phyloP scores from a whole-genome alignment of 2,113 vertebrate genomes.

The Vidua macroura region DNA sequence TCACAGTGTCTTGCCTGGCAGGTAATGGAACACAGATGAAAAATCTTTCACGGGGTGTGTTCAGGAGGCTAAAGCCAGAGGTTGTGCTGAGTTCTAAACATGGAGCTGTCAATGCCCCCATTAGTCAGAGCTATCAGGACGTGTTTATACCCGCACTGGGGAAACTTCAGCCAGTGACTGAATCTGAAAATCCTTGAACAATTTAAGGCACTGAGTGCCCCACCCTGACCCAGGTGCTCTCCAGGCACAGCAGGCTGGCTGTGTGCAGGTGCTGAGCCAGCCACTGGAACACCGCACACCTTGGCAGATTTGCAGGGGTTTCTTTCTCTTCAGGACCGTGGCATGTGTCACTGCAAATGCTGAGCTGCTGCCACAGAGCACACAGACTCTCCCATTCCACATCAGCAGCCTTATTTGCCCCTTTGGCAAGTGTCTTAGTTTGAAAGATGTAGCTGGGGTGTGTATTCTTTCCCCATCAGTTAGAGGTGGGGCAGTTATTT shows the following conservation, averaged over 20 bases:
- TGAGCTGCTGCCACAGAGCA: background rate
- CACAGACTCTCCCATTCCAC: background rate
- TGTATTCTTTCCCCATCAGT: background rate
- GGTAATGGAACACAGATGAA: background rate
- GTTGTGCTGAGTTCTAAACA: background rate
- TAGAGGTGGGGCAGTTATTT: background rate
- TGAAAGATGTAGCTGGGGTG: background rate
- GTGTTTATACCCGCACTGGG: rapidly evolving
- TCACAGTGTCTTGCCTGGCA: background rate
- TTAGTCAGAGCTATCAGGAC: background rate
- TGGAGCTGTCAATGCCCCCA: background rate
- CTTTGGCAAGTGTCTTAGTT: background rate
- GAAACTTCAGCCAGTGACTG: background rate
- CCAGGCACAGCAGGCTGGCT: background rate
- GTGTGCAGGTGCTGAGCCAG: background rate
- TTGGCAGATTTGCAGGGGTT: background rate
- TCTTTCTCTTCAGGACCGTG: background rate
- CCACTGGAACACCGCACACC: background rate
- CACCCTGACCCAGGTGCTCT: background rate
- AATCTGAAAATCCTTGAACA: background rate
- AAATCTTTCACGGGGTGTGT: background rate
- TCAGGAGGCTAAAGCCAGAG: background rate
- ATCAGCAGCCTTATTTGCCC: background rate
- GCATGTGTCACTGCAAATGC: background rate
- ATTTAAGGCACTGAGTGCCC: rapidly evolving